phyloP scores from a whole-genome alignment of 92 coral and sea anemone species.

The Epizoanthus stellaris region DNA sequence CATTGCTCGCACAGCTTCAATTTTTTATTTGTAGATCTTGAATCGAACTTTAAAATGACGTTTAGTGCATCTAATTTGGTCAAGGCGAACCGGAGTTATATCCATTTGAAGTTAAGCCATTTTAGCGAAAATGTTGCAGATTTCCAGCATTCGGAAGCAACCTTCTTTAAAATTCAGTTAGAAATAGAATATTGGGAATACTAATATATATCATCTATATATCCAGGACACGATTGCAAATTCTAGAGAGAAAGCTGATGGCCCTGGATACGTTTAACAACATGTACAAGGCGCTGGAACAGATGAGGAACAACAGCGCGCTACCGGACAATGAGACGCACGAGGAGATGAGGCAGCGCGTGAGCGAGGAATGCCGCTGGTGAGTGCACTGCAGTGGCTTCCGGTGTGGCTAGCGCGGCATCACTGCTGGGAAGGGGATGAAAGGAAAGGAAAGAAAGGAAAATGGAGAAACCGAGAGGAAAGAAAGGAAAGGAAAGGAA shows the following conservation, averaged over 20 bases:
- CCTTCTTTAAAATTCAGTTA: too few species aligned
- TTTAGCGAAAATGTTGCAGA: too few species aligned
- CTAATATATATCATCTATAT: not conserved
- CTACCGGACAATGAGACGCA: constrained; percentile 87
- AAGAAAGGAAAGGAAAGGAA: too few species aligned
- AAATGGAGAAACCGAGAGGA: not conserved
- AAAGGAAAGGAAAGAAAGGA: not conserved
- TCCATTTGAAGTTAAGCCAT: too few species aligned
- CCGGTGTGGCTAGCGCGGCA: not conserved
- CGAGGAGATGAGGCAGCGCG: constrained; percentile 97
- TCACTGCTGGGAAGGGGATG: not conserved
- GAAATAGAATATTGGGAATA: too few species aligned
- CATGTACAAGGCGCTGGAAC: constrained; percentile 89
- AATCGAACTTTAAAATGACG: too few species aligned
- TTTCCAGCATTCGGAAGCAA: too few species aligned
- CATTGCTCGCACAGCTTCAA: too few species aligned
- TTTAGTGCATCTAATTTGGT: too few species aligned
- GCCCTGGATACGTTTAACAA: constrained; percentile 84
- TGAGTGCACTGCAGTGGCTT: constrained; percentile 22
- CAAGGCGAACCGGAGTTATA: too few species aligned
- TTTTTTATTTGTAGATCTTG: too few species aligned
- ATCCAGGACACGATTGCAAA: constrained; percentile 82
- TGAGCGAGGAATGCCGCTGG: constrained; percentile 97
- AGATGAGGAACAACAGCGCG: constrained; percentile 78
- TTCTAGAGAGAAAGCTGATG: constrained; percentile 87